Conservation (phyloP, 2,797 vertebrate species). For the Rhadinocentrus ornatus region DNA sequence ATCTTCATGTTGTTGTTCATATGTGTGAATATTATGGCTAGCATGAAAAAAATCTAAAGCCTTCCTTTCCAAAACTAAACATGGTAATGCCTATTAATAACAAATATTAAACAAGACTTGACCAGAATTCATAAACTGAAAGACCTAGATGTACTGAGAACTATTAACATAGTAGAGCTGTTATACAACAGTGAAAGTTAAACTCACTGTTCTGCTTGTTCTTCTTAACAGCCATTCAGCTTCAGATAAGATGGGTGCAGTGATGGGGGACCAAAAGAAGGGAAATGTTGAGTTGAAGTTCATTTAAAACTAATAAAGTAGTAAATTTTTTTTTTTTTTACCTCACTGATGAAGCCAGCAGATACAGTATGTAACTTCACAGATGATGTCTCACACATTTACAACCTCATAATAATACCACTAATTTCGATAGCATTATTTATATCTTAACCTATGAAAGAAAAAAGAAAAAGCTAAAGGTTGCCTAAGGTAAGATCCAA, state of each 20-base stretch:
- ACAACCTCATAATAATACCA: background rate
- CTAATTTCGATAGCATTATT: background rate
- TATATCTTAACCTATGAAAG: background rate
- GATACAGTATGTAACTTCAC: background rate
- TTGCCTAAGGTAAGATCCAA: background rate
- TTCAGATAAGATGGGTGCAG: background rate
- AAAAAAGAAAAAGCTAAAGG: background rate
- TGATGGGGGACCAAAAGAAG: background rate
- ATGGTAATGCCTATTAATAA: background rate
- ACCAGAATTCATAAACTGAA: background rate
- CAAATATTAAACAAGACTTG: background rate
- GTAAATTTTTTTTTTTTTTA: too few relatives aligned
- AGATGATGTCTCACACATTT: background rate
- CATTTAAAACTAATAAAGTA: too few relatives aligned
- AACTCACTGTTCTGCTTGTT: background rate
- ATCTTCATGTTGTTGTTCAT: conserved; percentile 25
- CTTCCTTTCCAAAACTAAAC: background rate
- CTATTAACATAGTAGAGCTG: background rate
- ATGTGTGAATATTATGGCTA: background rate
- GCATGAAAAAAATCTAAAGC: background rate
- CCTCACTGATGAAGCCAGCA: background rate
- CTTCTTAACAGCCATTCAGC: background rate
- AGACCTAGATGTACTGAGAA: background rate
- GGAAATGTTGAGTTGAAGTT: background rate
- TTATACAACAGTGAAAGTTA: background rate